phyloP scores from a whole-genome alignment of 1,140 invertebrate species.

The Drosophila nigromelanica region DNA sequence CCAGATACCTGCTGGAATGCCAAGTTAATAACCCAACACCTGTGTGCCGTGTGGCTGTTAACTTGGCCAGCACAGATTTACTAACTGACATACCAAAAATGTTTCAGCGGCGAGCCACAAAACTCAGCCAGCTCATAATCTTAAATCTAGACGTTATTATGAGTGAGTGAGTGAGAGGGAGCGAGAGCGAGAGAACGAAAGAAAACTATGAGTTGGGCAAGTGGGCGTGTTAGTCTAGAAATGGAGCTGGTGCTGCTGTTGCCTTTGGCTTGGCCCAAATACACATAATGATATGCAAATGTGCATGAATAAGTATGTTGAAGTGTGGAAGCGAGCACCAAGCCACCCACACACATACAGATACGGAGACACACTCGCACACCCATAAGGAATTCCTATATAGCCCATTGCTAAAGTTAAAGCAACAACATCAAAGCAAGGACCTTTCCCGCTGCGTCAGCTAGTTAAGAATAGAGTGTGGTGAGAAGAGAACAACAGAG shows the following conservation, averaged over 20 bases:
- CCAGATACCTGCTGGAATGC: slow-evolving; percentile 28
- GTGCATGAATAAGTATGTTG: slow-evolving; percentile 76
- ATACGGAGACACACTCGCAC: slow-evolving; percentile 35
- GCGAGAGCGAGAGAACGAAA: slow-evolving; percentile 8
- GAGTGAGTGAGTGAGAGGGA: slow-evolving; percentile 5
- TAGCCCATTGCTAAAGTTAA: slow-evolving; percentile 32
- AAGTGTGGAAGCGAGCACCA: slow-evolving; percentile 55
- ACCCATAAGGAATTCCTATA: slow-evolving; percentile 30
- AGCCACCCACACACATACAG: slow-evolving; percentile 35
- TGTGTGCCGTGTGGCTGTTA: slow-evolving; percentile 35
- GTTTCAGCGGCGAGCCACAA: slow-evolving; percentile 64
- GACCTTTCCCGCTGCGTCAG: slow-evolving; percentile 61
- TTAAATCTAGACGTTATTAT: slow-evolving; percentile 75
- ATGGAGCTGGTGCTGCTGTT: slow-evolving; percentile 1
- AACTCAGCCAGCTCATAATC: slow-evolving; percentile 77
- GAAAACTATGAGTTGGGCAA: slow-evolving; percentile 48
- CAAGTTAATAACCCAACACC: slow-evolving; percentile 71
- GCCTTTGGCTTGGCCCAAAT: slow-evolving; percentile 51
- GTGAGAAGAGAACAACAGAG: background rate
- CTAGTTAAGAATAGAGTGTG: slow-evolving; percentile 52
- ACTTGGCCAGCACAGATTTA: slow-evolving; percentile 58
- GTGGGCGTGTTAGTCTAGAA: slow-evolving; percentile 7
- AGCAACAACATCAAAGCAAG: slow-evolving; percentile 65
- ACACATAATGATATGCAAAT: slow-evolving; percentile 78
- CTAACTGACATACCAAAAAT: slow-evolving; percentile 64